Evolutionary conservation across 2,888 invertebrate genomes (phyloP).

Genomic region (Heterodera filipjevi): DNA sequence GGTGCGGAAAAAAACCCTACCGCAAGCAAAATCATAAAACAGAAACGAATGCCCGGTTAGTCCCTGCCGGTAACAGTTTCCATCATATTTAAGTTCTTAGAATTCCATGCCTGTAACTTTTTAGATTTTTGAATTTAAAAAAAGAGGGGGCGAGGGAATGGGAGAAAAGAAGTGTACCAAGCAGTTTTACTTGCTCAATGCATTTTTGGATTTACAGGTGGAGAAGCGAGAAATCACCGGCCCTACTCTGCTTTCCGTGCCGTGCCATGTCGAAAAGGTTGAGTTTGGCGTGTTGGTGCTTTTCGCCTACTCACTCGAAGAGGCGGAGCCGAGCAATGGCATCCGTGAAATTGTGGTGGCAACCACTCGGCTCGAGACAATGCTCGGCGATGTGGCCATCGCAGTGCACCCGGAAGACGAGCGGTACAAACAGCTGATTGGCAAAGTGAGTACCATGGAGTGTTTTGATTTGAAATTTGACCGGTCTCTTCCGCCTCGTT

Average conservation of each 20-base stretch:
- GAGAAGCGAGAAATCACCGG: conserved; percentile 89
- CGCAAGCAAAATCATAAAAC: no score
- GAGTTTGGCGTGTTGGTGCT: conserved; percentile 90
- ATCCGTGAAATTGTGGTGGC: conserved; percentile 81
- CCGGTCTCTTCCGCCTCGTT: no score
- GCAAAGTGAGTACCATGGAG: conserved; percentile 50
- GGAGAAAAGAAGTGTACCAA: no score
- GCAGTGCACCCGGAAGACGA: conserved; percentile 92
- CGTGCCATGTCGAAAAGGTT: conserved; percentile 87
- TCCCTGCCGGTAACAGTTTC: no score
- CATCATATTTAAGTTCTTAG: no score
- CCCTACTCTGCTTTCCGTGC: conserved; percentile 82
- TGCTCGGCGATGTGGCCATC: conserved; percentile 93
- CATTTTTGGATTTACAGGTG: conserved; percentile 69
- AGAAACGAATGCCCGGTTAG: no score
- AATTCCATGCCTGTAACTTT: no score
- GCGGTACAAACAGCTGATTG: conserved; percentile 71
- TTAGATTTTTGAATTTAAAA: no score
- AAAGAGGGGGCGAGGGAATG: no score
- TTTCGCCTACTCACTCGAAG: conserved; percentile 81
- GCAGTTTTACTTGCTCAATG: no score
- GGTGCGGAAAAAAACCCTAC: conserved; percentile 69
- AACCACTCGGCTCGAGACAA: conserved; percentile 96
- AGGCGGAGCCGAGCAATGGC: conserved; percentile 75
- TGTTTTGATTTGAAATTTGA: no score